Percentiles rank a stretch among this genome's conserved stretches.
Evolutionary conservation across 2,888 invertebrate genomes (phyloP).

Genomic region (Mythimna loreyi): DNA sequence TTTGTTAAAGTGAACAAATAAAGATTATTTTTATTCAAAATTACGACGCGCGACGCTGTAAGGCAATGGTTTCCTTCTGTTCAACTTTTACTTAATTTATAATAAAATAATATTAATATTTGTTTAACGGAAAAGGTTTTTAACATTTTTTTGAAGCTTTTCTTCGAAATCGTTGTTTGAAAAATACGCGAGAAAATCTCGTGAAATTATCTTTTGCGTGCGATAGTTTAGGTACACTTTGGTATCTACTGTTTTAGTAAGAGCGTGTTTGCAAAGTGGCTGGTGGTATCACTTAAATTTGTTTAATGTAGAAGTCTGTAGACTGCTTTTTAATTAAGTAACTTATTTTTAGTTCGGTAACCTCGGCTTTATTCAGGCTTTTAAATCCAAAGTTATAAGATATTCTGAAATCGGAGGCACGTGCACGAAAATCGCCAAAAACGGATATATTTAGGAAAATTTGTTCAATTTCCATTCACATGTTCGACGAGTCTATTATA

Average conservation of each 20-base stretch:
- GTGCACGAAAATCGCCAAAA: neutral
- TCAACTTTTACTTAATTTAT: no score
- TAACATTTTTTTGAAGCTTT: constrained; percentile 2
- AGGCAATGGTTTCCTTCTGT: no score
- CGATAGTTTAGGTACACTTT: neutral
- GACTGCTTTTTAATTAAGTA: constrained; percentile 14
- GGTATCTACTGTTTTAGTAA: constrained; percentile 6
- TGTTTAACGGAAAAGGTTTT: neutral
- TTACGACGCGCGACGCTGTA: no score
- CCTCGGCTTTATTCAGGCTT: neutral
- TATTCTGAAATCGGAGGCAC: neutral
- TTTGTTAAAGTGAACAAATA: no score
- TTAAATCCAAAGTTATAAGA: neutral
- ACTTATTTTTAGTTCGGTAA: neutral
- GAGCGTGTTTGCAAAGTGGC: constrained; percentile 24
- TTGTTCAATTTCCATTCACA: constrained; percentile 7
- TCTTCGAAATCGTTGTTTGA: constrained; percentile 8
- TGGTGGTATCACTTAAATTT: constrained; percentile 9
- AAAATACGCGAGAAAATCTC: neutral
- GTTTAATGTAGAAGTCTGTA: neutral
- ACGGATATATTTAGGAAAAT: constrained; percentile 1
- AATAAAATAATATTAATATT: neutral
- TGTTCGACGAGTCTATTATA: constrained; percentile 23
- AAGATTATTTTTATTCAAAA: no score
- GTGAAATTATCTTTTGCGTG: constrained; percentile 13